Percentiles rank a stretch among this genome's conserved stretches.
phyloP scores from a whole-genome alignment of 2,797 vertebrate species.

The Falco berigora region DNA sequence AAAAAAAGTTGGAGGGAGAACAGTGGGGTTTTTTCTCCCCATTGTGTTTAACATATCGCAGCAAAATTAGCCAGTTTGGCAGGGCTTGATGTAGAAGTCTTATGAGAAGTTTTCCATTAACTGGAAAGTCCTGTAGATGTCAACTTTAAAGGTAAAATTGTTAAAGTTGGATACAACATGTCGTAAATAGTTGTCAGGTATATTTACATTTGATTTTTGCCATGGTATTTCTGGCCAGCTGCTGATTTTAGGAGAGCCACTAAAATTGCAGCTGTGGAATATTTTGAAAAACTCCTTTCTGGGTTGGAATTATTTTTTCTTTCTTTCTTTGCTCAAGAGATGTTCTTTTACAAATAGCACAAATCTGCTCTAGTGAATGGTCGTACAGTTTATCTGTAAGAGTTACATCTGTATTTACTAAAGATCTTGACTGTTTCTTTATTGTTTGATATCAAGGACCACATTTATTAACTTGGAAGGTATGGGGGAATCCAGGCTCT shows the following conservation, averaged over 20 bases:
- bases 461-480: neutral
- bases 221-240: neutral
- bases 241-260: neutral
- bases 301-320: neutral
- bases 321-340: neutral
- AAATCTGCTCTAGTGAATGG: neutral
- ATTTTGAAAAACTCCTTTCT: neutral
- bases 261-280: neutral
- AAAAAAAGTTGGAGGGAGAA: neutral
- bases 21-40: neutral
- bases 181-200: neutral
- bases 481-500: neutral
- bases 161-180: neutral
- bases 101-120: neutral
- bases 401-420: neutral
- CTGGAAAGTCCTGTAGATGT: neutral
- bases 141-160: neutral
- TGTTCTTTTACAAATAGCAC: neutral
- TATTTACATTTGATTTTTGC: constrained; percentile 16
- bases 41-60: neutral
- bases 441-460: neutral
- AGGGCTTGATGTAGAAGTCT: neutral
- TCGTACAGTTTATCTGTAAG: neutral
- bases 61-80: neutral
- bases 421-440: neutral